phyloP scores from a whole-genome alignment of 2,797 vertebrate genomes.

The Spinibarbus caldwelli region DNA sequence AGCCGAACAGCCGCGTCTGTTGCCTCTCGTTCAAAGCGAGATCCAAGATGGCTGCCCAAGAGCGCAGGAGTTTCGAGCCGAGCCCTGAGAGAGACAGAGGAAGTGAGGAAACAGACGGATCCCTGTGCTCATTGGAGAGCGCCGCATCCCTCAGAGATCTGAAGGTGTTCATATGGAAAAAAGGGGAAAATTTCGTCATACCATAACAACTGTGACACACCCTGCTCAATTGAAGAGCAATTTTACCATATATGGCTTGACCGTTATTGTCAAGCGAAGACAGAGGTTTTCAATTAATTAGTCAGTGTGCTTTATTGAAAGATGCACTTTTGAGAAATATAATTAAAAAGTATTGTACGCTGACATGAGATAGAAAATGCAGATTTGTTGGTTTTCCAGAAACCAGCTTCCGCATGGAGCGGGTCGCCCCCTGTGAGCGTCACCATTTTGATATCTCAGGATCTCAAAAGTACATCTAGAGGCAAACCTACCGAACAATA shows the following conservation, averaged over 20 bases:
- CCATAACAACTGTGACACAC: constrained; percentile 32
- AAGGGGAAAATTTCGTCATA: constrained; percentile 38
- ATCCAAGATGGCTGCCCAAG: constrained; percentile 94
- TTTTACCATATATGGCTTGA: constrained; percentile 22
- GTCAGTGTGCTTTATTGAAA: not conserved
- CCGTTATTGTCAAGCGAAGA: not conserved
- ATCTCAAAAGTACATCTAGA: not conserved
- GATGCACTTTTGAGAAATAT: not conserved
- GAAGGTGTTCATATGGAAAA: constrained; percentile 37
- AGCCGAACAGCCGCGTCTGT: constrained; percentile 72
- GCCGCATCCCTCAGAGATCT: constrained; percentile 33
- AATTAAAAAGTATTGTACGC: not conserved
- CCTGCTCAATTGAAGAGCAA: constrained; percentile 7
- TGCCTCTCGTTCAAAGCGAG: constrained; percentile 75
- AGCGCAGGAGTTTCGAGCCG: constrained; percentile 77
- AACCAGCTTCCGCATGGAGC: not conserved
- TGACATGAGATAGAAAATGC: not conserved
- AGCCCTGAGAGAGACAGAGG: constrained; percentile 72
- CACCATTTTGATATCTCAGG: not conserved
- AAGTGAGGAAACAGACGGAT: constrained; percentile 75
- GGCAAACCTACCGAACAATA: not conserved
- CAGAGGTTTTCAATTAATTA: not conserved
- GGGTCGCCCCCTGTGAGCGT: not conserved
- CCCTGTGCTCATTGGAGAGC: constrained; percentile 62
- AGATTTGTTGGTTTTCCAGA: not conserved